Percentiles rank a stretch among this genome's conserved stretches.
Evolutionary conservation across 2,888 invertebrate species (phyloP).

Genomic region (Xestia ashworthii): DNA sequence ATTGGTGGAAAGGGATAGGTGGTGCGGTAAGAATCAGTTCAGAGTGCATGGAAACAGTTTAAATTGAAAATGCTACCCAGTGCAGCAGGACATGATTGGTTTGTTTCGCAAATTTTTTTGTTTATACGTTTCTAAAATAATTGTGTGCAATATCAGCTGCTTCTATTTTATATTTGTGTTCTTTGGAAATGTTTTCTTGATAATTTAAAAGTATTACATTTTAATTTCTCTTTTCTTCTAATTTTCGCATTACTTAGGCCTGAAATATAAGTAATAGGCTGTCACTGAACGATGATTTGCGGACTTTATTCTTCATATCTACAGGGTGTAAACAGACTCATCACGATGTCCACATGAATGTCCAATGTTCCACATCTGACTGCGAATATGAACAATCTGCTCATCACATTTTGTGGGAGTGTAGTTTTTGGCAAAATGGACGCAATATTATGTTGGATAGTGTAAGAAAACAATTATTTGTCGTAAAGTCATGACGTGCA

Average conservation of each 20-base stretch:
- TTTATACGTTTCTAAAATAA: slow-evolving; percentile 51
- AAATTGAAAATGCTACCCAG: slow-evolving; percentile 70
- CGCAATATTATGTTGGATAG: too few species aligned
- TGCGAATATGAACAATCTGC: too few species aligned
- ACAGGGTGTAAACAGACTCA: too few species aligned
- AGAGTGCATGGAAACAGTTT: slow-evolving; percentile 61
- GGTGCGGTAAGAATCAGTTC: slow-evolving; percentile 55
- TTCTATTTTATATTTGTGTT: slow-evolving; percentile 10
- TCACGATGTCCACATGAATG: too few species aligned
- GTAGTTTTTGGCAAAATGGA: too few species aligned
- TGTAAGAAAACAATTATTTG: too few species aligned
- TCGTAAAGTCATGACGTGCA: too few species aligned
- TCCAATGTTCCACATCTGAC: too few species aligned
- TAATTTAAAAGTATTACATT: not conserved
- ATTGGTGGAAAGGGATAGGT: slow-evolving; percentile 46
- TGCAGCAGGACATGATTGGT: slow-evolving; percentile 70
- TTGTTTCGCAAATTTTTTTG: slow-evolving; percentile 71
- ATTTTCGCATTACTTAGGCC: not conserved
- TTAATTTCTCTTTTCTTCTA: not conserved
- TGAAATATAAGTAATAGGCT: not conserved
- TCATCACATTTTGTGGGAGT: too few species aligned
- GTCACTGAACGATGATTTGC: not conserved
- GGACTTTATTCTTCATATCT: not conserved
- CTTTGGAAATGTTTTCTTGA: not conserved
- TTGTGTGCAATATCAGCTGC: slow-evolving; percentile 30